Evolutionary conservation across 1,140 invertebrate species (phyloP).

Genomic region (Philaenus spumarius): DNA sequence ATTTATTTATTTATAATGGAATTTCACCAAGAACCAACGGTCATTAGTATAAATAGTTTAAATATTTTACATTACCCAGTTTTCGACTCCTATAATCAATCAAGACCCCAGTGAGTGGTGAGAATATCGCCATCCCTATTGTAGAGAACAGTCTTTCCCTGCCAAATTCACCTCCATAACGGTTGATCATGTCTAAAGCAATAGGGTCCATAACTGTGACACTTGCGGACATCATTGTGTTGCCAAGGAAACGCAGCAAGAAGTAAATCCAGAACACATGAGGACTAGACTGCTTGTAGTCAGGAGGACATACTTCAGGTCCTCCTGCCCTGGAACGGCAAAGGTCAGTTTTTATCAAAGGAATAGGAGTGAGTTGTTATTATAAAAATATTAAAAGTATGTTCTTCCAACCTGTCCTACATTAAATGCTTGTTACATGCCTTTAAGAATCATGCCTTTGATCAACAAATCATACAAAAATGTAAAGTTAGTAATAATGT

Average conservation of each 20-base stretch:
- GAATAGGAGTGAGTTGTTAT: too few species aligned
- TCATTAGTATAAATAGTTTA: too few species aligned
- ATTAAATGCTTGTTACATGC: too few species aligned
- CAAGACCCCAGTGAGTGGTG: slow-evolving; percentile 67
- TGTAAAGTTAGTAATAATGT: too few species aligned
- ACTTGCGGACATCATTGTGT: slow-evolving; percentile 63
- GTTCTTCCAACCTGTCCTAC: too few species aligned
- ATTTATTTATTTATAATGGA: too few species aligned
- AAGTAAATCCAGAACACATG: slow-evolving; percentile 76
- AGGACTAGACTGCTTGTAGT: slow-evolving; percentile 63
- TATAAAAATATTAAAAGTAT: too few species aligned
- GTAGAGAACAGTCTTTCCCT: slow-evolving; percentile 70
- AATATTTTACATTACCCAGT: slow-evolving; percentile 40
- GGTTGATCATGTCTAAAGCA: slow-evolving; percentile 66
- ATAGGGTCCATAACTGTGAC: slow-evolving; percentile 79
- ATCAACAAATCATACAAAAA: too few species aligned
- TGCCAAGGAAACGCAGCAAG: slow-evolving; percentile 61
- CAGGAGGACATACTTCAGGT: slow-evolving; percentile 63
- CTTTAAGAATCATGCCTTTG: too few species aligned
- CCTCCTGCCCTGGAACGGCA: slow-evolving; percentile 49
- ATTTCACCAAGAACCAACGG: too few species aligned
- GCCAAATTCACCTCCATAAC: slow-evolving; percentile 72
- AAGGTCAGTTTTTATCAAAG: too few species aligned
- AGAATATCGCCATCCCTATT: slow-evolving; percentile 71
- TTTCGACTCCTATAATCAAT: slow-evolving; percentile 56